phyloP scores from a whole-genome alignment of 2,113 vertebrate species.

The Nothoprocta pentlandii region DNA sequence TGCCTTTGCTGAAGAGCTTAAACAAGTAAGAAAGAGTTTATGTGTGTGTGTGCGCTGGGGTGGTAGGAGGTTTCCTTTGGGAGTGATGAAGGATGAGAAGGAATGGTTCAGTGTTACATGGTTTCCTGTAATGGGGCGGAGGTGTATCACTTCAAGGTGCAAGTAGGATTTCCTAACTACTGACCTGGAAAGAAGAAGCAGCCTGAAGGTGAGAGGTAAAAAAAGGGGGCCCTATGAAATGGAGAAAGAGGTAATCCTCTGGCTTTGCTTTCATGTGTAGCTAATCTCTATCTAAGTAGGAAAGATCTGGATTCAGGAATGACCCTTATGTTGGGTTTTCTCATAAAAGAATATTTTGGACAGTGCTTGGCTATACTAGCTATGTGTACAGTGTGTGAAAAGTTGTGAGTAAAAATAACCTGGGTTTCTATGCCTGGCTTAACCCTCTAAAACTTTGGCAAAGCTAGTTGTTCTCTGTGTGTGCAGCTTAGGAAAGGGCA shows the following conservation, averaged over 20 bases:
- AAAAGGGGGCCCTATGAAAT: neutral
- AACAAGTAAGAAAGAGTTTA: neutral
- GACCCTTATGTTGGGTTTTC: fast-evolving
- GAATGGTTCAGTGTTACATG: neutral
- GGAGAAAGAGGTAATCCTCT: neutral
- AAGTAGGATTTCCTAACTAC: neutral
- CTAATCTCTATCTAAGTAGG: neutral
- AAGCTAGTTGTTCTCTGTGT: neutral
- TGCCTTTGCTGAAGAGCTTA: neutral
- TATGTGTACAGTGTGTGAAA: neutral
- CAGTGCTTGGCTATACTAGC: neutral
- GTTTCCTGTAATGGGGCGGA: neutral
- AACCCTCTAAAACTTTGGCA: neutral
- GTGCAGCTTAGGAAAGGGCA: neutral
- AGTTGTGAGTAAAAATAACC: neutral
- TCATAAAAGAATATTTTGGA: neutral
- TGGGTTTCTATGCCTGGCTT: neutral
- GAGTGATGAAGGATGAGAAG: neutral
- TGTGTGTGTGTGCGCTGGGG: too few relatives aligned
- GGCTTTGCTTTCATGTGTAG: neutral
- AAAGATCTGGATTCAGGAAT: neutral
- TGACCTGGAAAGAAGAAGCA: neutral
- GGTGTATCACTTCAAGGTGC: neutral
- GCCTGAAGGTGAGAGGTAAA: neutral
- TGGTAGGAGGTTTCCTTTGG: neutral